These are phyloP conservation scores for Odontamblyopus rebecca DNA, from an alignment of 2,797 vertebrate genomes.

Conservation along the genomic window DNA sequence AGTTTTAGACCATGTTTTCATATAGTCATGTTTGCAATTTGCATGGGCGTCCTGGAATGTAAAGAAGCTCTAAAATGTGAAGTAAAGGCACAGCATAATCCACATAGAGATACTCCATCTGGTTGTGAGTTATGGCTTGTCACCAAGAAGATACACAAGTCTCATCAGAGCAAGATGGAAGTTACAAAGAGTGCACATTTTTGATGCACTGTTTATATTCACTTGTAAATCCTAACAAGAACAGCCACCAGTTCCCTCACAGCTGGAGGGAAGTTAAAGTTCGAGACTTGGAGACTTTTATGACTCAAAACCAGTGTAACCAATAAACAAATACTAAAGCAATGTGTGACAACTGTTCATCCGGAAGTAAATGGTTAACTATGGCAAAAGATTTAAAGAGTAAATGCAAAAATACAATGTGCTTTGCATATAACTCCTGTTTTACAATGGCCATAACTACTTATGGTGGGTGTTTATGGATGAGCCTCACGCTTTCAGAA, in stretches of 20 bases:
- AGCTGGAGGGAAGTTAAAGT: not conserved
- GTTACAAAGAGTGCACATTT: slow-evolving; percentile 15
- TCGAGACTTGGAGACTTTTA: too few species aligned
- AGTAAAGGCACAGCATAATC: slow-evolving; percentile 31
- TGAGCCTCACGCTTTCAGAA: slow-evolving; percentile 48
- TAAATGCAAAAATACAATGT: not conserved
- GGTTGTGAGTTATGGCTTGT: slow-evolving; percentile 23
- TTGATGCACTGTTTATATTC: slow-evolving; percentile 18
- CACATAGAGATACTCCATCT: slow-evolving; percentile 61
- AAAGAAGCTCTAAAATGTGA: slow-evolving; percentile 33
- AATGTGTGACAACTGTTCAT: too few species aligned
- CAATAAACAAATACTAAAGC: too few species aligned
- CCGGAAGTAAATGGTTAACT: too few species aligned
- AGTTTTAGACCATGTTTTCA: slow-evolving; percentile 40
- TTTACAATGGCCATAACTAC: slow-evolving; percentile 2
- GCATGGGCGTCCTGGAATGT: slow-evolving; percentile 54
- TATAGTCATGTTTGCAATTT: slow-evolving; percentile 37
- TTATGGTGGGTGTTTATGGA: slow-evolving; percentile 29
- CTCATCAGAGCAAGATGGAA: slow-evolving; percentile 30
- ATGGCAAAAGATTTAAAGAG: not conserved
- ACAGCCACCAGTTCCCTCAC: not conserved
- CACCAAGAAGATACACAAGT: slow-evolving; percentile 17
- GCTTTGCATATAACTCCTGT: not conserved
- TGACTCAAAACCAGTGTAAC: too few species aligned
- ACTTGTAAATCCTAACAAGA: slow-evolving; percentile 11